These are phyloP conservation scores for Balaeniceps rex DNA, from an alignment of 2,113 vertebrate genomes.

Conservation along the genomic window DNA sequence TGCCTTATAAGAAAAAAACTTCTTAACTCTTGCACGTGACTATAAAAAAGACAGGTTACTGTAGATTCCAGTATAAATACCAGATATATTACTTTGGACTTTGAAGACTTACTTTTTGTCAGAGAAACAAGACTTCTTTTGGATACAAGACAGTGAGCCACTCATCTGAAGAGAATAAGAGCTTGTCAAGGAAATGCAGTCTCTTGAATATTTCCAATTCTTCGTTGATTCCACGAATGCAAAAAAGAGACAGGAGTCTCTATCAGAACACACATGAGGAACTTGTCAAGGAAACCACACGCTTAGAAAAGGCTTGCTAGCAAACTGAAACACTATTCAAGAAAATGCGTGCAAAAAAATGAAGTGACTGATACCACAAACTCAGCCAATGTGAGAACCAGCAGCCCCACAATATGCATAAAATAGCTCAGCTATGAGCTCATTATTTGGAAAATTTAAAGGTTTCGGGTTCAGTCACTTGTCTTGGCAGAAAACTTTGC, in stretches of 20 bases:
- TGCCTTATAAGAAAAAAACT: neutral
- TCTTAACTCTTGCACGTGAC: neutral
- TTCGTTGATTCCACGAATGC: neutral
- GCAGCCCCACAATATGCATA: neutral
- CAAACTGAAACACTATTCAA: neutral
- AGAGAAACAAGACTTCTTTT: neutral
- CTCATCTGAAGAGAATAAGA: neutral
- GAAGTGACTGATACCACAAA: neutral
- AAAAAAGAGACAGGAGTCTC: neutral
- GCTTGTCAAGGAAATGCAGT: neutral
- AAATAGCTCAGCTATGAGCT: neutral
- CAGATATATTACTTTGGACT: neutral
- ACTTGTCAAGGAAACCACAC: neutral
- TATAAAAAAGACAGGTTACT: neutral
- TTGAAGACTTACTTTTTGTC: neutral
- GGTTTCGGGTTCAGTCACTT: neutral
- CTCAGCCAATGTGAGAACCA: neutral
- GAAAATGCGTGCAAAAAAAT: rapidly evolving
- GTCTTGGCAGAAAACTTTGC: neutral
- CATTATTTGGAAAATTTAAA: neutral
- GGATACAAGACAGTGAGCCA: neutral
- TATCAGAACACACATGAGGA: neutral
- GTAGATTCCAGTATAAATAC: neutral
- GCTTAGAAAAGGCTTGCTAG: neutral
- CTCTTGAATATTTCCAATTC: neutral